phyloP scores from a whole-genome alignment of 2,113 vertebrate genomes.

The Ameiurus melas region DNA sequence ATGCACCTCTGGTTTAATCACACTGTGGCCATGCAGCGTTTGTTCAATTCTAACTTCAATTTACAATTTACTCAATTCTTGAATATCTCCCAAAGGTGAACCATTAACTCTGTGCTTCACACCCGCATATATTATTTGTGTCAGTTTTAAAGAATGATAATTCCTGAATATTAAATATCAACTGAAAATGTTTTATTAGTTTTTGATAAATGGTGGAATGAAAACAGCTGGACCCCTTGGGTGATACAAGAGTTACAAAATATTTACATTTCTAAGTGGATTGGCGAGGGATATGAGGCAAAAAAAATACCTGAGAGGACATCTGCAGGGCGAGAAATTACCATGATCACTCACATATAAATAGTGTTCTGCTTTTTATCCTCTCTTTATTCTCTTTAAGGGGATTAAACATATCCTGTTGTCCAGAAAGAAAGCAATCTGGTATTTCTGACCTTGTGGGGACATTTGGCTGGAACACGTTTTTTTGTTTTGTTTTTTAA shows the following conservation, averaged over 20 bases:
- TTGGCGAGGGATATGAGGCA: neutral
- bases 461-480: neutral
- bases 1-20: neutral
- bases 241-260: neutral
- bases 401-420: neutral
- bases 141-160: neutral
- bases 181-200: neutral
- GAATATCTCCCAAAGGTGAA: neutral
- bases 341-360: neutral
- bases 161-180: neutral
- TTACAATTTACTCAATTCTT: neutral
- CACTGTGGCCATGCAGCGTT: neutral
- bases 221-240: neutral
- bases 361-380: neutral
- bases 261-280: neutral
- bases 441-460: neutral
- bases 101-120: neutral
- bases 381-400: neutral
- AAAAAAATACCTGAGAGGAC: neutral
- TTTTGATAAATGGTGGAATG: constrained; percentile 10
- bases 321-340: neutral
- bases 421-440: neutral
- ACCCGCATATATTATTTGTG: neutral
- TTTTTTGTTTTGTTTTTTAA: neutral
- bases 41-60: neutral